Conservation (phyloP, 2,888 invertebrate genomes). For the Meloe dianella region DNA sequence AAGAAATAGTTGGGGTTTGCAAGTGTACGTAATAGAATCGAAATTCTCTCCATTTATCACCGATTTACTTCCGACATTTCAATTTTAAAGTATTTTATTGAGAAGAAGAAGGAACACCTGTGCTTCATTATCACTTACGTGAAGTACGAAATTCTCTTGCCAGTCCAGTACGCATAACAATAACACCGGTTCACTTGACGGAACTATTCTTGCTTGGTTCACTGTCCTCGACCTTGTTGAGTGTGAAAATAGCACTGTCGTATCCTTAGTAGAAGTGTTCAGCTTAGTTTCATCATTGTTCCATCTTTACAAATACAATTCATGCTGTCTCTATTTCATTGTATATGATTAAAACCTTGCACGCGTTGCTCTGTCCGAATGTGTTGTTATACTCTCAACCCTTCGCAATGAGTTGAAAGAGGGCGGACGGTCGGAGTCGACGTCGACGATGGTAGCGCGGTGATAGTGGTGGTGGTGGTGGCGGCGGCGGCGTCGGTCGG, state of each 20-base stretch:
- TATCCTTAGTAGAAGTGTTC: too few relatives aligned
- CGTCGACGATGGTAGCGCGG: not conserved
- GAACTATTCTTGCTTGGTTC: slow-evolving; percentile 4
- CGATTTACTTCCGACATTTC: too few relatives aligned
- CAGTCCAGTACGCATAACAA: not conserved
- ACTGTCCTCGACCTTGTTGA: slow-evolving; percentile 4
- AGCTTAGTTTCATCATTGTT: not conserved
- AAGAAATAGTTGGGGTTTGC: too few relatives aligned
- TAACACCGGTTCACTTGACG: too few relatives aligned
- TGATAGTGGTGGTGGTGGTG: slow-evolving; percentile 36
- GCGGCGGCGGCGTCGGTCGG: slow-evolving; percentile 43
- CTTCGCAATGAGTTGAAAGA: slow-evolving; percentile 34
- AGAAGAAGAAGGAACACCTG: too few relatives aligned
- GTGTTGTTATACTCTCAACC: slow-evolving; percentile 38
- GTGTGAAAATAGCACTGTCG: too few relatives aligned
- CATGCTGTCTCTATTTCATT: not conserved
- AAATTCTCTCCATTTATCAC: too few relatives aligned
- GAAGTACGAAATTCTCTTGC: not conserved
- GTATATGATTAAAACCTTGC: slow-evolving; percentile 41
- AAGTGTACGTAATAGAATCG: too few relatives aligned
- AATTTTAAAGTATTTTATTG: too few relatives aligned
- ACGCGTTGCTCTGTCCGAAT: slow-evolving; percentile 42
- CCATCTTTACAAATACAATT: not conserved
- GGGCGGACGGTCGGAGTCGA: slow-evolving; percentile 16
- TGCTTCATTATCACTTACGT: not conserved